phyloP scores from a whole-genome alignment of 53 echinoderm and acorn worm species.

The Zoroaster sp. region DNA sequence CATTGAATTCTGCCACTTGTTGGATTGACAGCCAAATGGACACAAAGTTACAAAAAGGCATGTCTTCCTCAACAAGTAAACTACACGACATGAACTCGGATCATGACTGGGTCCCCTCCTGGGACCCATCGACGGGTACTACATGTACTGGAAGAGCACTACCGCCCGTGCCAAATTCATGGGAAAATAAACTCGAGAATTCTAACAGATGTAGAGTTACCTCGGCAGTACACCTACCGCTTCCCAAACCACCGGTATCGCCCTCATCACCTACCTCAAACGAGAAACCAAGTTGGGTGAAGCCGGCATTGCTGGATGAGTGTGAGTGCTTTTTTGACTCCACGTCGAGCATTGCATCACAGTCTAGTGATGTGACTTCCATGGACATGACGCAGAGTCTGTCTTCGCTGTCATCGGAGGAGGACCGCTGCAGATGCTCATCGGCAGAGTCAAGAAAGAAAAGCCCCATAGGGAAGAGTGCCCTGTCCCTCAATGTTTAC shows the following conservation, averaged over 20 bases:
- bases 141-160: background rate
- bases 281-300: background rate
- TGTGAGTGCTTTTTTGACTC: constrained; percentile 22
- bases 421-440: constrained; percentile 24
- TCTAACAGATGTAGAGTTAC: background rate
- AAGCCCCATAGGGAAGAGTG: constrained; percentile 25
- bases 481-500: constrained; percentile 15
- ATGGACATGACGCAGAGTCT: constrained; percentile 57
- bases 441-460: constrained; percentile 24
- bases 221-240: constrained; percentile 55
- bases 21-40: background rate
- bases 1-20: background rate
- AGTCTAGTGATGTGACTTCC: constrained; percentile 6
- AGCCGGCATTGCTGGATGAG: background rate
- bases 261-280: background rate
- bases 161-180: constrained; percentile 1
- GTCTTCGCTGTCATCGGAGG: constrained; percentile 45
- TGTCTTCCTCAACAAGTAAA: constrained; percentile 21
- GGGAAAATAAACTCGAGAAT: background rate
- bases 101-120: background rate
- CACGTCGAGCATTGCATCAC: constrained; percentile 29
- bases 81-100: background rate
- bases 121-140: background rate
- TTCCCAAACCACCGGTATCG: constrained; percentile 35
- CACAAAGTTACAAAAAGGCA: constrained; percentile 3